Evolutionary conservation across 2,888 invertebrate species (phyloP), one percentile per base, ranked within the genome.

Genomic region (Ichneumoninae sp.): DNA sequence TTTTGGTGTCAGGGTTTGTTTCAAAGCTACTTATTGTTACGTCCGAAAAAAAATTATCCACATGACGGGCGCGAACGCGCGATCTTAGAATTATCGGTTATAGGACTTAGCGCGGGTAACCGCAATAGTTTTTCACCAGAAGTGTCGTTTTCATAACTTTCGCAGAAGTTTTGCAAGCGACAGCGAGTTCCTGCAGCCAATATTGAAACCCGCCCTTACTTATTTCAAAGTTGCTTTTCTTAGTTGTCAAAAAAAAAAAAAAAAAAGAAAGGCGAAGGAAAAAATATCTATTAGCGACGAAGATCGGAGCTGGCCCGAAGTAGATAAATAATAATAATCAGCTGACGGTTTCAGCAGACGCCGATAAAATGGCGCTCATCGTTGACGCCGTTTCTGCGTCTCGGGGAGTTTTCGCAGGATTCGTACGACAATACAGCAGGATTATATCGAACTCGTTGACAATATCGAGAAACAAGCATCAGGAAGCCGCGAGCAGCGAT

Each of bases 321-420:
- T 26, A 10, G 22, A 22, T 57, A 5, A 60, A 60, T 16, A 62
- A 62, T 62, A 62, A 10, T 13, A 30, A 62, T 62, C 62, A 62
- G 62, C 62, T 62, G 62, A 33, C 30, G 13, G n/a, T 26, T 16
- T 6, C 33, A 8, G 57, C 76, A 50, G 60, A 60, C 50, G 50
- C 68, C 36, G 66, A 60, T 50, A 84, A 88, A 82, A 91, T 92
- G 91, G 91, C 91, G 74, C 82, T 86, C 4, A 82, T 90, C 19
- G 78, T 80, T 1, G 84, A 87, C 68, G 72, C 83, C 0, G 33
- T 87, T 22, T 84, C 78, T 0, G 82, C 84, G 0, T 84, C 83
- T 16, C 89, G 89, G 1, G 71, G 85, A 30, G 36, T 87, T 75
- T 87, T 91, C 8, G 50, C 77, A 8, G 72, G 85, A 30, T 80